phyloP scores from a whole-genome alignment of 2,797 vertebrate genomes.

The Sebastes nivosus region DNA sequence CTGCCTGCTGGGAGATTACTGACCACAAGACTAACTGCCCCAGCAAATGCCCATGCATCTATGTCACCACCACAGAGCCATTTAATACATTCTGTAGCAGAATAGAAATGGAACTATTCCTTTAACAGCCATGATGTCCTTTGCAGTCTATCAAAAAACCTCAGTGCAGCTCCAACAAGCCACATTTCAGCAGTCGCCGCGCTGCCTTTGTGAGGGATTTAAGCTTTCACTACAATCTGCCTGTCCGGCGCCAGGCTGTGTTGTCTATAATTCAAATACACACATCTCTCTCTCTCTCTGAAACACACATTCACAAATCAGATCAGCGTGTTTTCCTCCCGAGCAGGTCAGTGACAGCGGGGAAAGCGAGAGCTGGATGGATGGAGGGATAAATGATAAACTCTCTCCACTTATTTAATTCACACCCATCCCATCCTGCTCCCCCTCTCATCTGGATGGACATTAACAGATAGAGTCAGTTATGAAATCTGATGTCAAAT shows the following conservation, averaged over 20 bases:
- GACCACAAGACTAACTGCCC: not conserved
- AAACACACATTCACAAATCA: slow-evolving; percentile 44
- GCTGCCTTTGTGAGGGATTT: slow-evolving; percentile 27
- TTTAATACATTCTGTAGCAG: not conserved
- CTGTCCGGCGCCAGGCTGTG: slow-evolving; percentile 10
- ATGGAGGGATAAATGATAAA: slow-evolving; percentile 56
- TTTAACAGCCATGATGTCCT: not conserved
- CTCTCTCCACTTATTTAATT: slow-evolving; percentile 58
- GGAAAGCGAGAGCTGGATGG: slow-evolving; percentile 17
- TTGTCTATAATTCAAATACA: slow-evolving; percentile 31
- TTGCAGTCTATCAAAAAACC: not conserved
- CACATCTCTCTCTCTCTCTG: not conserved
- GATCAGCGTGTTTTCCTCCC: slow-evolving; percentile 50
- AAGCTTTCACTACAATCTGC: slow-evolving; percentile 26
- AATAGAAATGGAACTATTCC: not conserved
- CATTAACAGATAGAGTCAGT: not conserved
- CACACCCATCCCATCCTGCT: slow-evolving; percentile 15
- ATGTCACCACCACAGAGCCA: not conserved
- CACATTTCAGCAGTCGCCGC: slow-evolving; percentile 3
- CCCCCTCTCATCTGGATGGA: not conserved
- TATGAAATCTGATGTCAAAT: slow-evolving; percentile 11
- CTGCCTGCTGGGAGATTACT: not conserved
- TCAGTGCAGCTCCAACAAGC: not conserved
- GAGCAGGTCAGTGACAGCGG: slow-evolving; percentile 25
- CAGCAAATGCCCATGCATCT: slow-evolving; percentile 2